These are phyloP conservation scores for Parauchenoglanis punctatus DNA, from an alignment of 2,797 vertebrate genomes.

Conservation along the genomic window DNA sequence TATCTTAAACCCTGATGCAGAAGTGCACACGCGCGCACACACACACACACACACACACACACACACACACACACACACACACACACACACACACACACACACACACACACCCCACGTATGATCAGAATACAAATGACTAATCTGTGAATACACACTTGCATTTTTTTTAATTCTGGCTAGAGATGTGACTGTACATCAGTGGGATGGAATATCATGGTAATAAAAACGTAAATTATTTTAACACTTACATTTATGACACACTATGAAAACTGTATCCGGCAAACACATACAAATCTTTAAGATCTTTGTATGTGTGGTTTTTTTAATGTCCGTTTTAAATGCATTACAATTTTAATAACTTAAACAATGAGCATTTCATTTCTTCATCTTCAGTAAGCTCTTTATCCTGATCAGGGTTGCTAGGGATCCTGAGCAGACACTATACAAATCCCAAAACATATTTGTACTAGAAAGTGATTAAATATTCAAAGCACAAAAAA, in stretches of 20 bases:
- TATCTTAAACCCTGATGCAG: conserved; percentile 82
- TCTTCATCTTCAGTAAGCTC: background rate
- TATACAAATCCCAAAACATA: background rate
- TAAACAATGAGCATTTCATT: background rate
- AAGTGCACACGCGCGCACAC: background rate
- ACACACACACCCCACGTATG: background rate
- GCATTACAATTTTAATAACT: background rate
- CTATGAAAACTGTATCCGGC: background rate
- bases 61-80: too few species aligned
- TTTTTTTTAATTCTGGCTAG: background rate
- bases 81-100: too few species aligned
- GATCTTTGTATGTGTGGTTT: background rate
- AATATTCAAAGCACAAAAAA: background rate
- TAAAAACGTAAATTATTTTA: background rate
- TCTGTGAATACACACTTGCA: background rate
- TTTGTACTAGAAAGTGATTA: background rate
- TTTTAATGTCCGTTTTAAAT: background rate
- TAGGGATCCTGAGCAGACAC: background rate
- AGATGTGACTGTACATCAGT: background rate
- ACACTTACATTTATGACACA: background rate
- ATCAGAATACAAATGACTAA: background rate
- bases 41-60: too few species aligned
- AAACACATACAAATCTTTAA: background rate
- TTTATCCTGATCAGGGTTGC: background rate
- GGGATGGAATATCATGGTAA: background rate